Base-by-base conservation (phyloP, 1,140 invertebrate species). In the Halictus rubicundus region DNA sequence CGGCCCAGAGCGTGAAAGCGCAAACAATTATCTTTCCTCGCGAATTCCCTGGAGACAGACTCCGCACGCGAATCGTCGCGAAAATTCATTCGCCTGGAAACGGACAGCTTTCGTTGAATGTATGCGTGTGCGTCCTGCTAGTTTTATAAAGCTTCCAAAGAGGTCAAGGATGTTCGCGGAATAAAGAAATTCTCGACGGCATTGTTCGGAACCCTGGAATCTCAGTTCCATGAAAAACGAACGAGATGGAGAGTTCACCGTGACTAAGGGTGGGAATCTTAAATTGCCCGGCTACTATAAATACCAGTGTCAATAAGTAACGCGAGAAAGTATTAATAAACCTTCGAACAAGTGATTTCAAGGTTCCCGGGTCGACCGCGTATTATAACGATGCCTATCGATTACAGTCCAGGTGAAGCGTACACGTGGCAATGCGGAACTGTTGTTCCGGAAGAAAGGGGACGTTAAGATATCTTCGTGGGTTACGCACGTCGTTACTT, bases 341-440 rank as follows among this genome's bases (percentile, higher is more conserved):
- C 66, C 14, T 46, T 61, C 39, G 32, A 46, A 76, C 39, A n/a
- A 76, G 54, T 37, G 25, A 64, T 72, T 72, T 78, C 76, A 78
- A 71, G 60, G 76, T 72, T 78, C 46, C n/a, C 23, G 46, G 37
- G 49, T 32, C 14, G 37, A 2, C 23, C 23, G 69, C 46, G 32
- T 10, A 23, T 27, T 54, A 39, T 59, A 73, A 79, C 63, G 60
- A 37, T 2, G 63, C 46, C 65, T 49, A 78, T 72, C 76, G 76
- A 72, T 72, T 65, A 52, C n/a, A 32, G 59, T 8, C 71, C 70
- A 74, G 64, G 78, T 73, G 70, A 39, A 66, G 64, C n/a, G 61
- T 71, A 79, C 78, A 79, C 78, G 71, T 79, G 78, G 71, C 60
- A 21, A 72, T 21, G 49, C 23, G 76, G 27, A 49, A 74, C 63